Evolutionary conservation across 2,113 vertebrate species (phyloP), one percentile per base, ranked within the genome.

Genomic region (Rhea americana): DNA sequence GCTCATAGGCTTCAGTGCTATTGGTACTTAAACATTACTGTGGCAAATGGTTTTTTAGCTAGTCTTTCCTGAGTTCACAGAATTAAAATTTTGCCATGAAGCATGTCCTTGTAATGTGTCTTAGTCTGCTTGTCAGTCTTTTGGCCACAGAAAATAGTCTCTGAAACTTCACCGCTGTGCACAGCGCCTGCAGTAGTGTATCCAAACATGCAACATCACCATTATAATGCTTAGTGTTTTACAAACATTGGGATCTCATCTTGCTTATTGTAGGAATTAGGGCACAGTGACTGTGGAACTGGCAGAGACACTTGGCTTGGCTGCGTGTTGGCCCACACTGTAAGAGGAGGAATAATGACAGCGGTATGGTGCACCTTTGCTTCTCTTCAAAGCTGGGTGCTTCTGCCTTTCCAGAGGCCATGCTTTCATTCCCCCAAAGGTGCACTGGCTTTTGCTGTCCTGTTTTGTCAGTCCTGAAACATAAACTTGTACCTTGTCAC

Each of bases 91-190:
- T 74, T 85, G 50, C 77, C 2, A 2, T 9, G 37, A 75, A 53
- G 7, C 7, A 2, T 2, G 5, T 37, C 32, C n/a, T 62, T 35
- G 13, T 13, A 86, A 48, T 0, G 5, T 62, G 32, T 19, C 2
- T 56, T 90, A 65, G 21, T 32, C 30, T 66, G 25, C 41, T 53
- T 80, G 53, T 32, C 26, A 13, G 67, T 59, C 48, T 19, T 47
- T 26, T 24, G 39, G 72, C 80, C n/a, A 4, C 2, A 56, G 43
- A 25, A 47, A 17, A 47, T 47, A 47, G 45, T 18, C 45, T 47
- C 45, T 47, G 17, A 47, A 47, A 47, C 17, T 47, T 47, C 17
- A 47, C 17, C 17, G 17, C 45, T 47, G 45, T 18, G 18, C 45
- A 47, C 45, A 47, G 45, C 45, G 8, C 45, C 17, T 47, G 17